Evolutionary conservation across 2,113 vertebrate genomes (phyloP).

Genomic region (Pipa parva): DNA sequence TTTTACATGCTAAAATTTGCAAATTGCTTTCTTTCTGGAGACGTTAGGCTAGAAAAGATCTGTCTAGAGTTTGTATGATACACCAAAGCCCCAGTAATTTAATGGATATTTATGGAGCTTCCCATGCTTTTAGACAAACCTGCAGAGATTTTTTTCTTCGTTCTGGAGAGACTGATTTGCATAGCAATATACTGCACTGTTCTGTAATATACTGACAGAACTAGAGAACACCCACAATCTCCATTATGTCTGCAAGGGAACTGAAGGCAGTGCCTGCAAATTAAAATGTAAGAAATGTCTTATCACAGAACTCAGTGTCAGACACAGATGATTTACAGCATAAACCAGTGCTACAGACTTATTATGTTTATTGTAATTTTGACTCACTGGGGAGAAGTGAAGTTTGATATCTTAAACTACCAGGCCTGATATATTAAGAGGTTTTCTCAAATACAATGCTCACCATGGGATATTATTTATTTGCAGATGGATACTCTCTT

Average conservation of each 20-base stretch:
- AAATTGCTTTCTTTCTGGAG: too few relatives aligned
- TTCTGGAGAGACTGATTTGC: too few relatives aligned
- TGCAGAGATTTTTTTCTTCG: too few relatives aligned
- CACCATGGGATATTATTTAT: constrained; percentile 9
- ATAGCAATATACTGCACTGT: too few relatives aligned
- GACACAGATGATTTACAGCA: constrained; percentile 24
- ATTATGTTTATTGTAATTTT: constrained; percentile 38
- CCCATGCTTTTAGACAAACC: too few relatives aligned
- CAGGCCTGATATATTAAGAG: constrained; percentile 29
- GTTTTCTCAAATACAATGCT: constrained; percentile 11
- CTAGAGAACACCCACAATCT: constrained; percentile 1
- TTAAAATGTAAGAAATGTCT: constrained; percentile 31
- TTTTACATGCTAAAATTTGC: too few relatives aligned
- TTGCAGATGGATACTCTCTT: not conserved
- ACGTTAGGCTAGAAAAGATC: too few relatives aligned
- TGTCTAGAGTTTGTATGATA: too few relatives aligned
- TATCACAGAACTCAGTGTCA: constrained; percentile 26
- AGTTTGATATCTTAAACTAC: constrained; percentile 34
- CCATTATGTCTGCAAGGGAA: constrained; percentile 10
- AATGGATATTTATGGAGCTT: too few relatives aligned
- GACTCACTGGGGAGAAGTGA: constrained; percentile 18
- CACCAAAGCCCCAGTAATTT: too few relatives aligned
- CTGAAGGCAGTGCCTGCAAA: constrained; percentile 12
- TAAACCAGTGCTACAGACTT: constrained; percentile 21
- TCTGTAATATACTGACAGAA: too few relatives aligned